Evolutionary conservation across 1,140 invertebrate species (phyloP).

Genomic region (Charaxes varanes): DNA sequence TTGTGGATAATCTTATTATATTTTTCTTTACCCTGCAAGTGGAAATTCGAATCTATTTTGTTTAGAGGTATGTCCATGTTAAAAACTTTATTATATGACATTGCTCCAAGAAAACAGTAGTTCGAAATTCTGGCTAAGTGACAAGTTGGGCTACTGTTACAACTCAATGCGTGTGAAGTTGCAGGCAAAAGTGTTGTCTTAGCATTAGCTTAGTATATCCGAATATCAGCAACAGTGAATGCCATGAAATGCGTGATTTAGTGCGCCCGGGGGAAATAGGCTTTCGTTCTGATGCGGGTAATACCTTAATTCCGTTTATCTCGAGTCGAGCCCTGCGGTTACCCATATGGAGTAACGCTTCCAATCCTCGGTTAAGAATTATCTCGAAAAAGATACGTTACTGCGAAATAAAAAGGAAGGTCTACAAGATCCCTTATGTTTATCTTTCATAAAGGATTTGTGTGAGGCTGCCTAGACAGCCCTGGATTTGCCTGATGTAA

Average conservation of each 20-base stretch:
- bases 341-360: constrained; percentile 9
- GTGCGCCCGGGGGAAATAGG: constrained; percentile 48
- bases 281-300: constrained; percentile 34
- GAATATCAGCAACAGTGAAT: constrained; percentile 22
- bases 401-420: constrained; percentile 2
- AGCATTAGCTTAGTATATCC: constrained; percentile 3
- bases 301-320: constrained; percentile 56
- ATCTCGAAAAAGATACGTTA: constrained; percentile 4
- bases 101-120: too few species aligned
- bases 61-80: too few species aligned
- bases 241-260: constrained; percentile 57
- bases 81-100: too few species aligned
- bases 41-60: too few species aligned
- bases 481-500: too few species aligned
- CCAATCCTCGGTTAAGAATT: constrained; percentile 9
- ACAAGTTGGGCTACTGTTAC: too few species aligned
- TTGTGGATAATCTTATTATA: too few species aligned
- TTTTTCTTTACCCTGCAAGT: too few species aligned
- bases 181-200: too few species aligned
- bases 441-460: constrained; percentile 1
- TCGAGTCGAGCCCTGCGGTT: constrained; percentile 34
- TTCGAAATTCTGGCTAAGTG: too few species aligned
- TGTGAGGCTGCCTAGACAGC: too few species aligned
- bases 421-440: neutral
- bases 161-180: too few species aligned